phyloP scores from a whole-genome alignment of 2,888 invertebrate genomes.

The Laothoe populi region DNA sequence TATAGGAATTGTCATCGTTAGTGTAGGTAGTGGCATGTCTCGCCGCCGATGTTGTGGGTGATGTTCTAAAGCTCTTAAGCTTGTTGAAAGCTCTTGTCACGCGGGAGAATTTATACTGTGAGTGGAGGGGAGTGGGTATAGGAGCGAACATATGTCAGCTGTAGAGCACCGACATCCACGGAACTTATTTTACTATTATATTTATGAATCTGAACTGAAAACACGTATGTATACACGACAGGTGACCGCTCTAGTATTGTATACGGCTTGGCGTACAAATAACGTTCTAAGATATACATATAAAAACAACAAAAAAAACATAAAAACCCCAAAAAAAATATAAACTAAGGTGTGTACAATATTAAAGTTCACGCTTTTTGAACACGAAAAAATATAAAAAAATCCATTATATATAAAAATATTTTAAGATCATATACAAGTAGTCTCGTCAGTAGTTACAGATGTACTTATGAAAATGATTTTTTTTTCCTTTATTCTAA shows the following conservation, averaged over 20 bases:
- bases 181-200: conserved; percentile 76
- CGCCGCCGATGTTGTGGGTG: conserved; percentile 42
- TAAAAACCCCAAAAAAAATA: conserved; percentile 61
- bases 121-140: no score
- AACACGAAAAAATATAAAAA: conserved; percentile 55
- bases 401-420: conserved; percentile 60
- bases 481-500: conserved; percentile 48
- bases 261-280: conserved; percentile 78
- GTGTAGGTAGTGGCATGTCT: conserved; percentile 69
- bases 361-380: conserved; percentile 74
- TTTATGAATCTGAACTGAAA: conserved; percentile 70
- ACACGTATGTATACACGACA: conserved; percentile 67
- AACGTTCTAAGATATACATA: conserved; percentile 72
- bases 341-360: conserved; percentile 79
- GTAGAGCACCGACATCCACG: conserved; percentile 13
- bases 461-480: conserved; percentile 69
- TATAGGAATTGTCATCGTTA: conserved; percentile 68
- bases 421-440: conserved; percentile 82
- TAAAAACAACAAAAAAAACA: conserved; percentile 59
- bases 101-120: background rate
- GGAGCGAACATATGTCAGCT: conserved; percentile 7
- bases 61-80: no score
- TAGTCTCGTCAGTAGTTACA: conserved; percentile 70
- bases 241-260: conserved; percentile 72
- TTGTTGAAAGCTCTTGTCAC: no score